These are phyloP conservation scores for Marmota flaviventris DNA, from an alignment of 2,113 vertebrate genomes.

Conservation along the genomic window DNA sequence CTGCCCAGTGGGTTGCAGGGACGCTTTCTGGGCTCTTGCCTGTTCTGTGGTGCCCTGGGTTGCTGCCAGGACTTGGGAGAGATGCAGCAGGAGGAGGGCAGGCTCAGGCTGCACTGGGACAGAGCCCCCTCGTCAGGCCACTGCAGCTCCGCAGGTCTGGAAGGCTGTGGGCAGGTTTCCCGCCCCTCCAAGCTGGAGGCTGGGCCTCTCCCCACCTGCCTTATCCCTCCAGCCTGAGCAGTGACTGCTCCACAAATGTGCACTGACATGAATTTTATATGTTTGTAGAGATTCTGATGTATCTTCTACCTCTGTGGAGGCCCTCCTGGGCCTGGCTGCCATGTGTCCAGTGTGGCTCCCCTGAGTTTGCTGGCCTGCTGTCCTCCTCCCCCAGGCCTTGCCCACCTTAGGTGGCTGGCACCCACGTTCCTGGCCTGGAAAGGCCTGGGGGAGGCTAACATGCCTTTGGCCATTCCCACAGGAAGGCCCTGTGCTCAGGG, in stretches of 20 bases:
- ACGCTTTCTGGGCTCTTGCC: neutral
- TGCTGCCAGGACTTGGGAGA: conserved; percentile 2
- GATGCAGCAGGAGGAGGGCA: neutral
- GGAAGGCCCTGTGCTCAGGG: neutral
- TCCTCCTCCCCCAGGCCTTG: neutral
- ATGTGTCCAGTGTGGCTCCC: neutral
- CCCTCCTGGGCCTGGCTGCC: neutral
- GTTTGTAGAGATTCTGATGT: conserved; percentile 41
- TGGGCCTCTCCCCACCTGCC: neutral
- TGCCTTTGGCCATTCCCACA: too few relatives aligned
- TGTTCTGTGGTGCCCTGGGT: neutral
- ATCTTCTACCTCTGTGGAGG: conserved; percentile 72
- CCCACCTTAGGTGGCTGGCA: neutral
- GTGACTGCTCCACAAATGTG: neutral
- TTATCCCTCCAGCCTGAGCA: neutral
- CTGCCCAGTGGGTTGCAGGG: neutral
- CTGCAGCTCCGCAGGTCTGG: neutral
- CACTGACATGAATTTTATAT: conserved; percentile 1
- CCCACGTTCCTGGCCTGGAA: neutral
- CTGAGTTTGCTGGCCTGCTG: neutral
- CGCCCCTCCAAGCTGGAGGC: neutral
- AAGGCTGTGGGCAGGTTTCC: neutral
- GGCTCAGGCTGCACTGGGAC: neutral
- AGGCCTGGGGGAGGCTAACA: neutral
- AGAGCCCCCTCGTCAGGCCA: neutral